A percentile compares a stretch with the other conserved stretches of the same genome.
Conservation (phyloP, 2,113 vertebrate genomes). For the Psittacula cyanocephala region DNA sequence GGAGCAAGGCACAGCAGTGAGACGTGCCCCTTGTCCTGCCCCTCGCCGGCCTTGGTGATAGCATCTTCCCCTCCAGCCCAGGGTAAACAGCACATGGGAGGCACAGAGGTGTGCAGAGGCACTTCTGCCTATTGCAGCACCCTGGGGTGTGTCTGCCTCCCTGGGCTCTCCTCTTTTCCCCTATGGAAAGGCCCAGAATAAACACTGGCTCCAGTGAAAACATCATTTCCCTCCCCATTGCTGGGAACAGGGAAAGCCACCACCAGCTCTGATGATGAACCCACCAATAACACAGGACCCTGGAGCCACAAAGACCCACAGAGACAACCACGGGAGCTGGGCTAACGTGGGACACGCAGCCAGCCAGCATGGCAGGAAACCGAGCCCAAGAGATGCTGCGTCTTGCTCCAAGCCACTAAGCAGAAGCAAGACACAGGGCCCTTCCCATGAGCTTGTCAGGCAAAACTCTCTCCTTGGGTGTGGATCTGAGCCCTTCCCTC, state of each 20-base stretch:
- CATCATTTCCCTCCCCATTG: neutral
- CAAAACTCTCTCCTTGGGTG: neutral
- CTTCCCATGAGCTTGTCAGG: neutral
- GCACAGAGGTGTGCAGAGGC: neutral
- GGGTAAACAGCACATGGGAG: neutral
- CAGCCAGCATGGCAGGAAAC: neutral
- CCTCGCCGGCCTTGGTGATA: neutral
- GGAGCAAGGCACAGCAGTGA: neutral
- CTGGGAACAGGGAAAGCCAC: neutral
- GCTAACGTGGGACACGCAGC: neutral
- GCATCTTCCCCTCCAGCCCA: neutral
- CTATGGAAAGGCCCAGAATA: neutral
- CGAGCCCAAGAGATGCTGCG: neutral
- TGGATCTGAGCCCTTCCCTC: neutral
- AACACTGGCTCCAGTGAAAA: neutral
- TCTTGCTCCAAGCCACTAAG: neutral
- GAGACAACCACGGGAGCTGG: fast-evolving
- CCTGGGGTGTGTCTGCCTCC: neutral
- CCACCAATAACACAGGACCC: fast-evolving
- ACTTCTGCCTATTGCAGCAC: neutral
- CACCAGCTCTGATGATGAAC: neutral
- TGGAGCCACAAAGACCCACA: fast-evolving
- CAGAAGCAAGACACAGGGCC: neutral
- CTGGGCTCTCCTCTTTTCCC: neutral
- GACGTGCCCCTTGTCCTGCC: neutral